A percentile compares a stretch with the other conserved stretches of the same genome.
Evolutionary conservation across 2,888 invertebrate species (phyloP).

Genomic region (Alitta virens): DNA sequence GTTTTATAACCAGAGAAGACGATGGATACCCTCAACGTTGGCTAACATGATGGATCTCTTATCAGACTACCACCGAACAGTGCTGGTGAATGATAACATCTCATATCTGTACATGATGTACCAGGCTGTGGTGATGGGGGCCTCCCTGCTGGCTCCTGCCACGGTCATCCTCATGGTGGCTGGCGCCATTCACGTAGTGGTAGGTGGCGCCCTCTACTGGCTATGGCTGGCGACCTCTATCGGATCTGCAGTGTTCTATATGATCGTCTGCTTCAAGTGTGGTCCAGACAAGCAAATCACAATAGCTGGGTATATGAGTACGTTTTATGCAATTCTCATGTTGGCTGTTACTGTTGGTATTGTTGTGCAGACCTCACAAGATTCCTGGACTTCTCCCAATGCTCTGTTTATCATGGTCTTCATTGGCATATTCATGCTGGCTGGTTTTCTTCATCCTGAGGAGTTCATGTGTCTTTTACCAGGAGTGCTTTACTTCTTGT

Average conservation of each 20-base stretch:
- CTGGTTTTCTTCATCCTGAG: slow-evolving; percentile 44
- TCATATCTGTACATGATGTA: slow-evolving; percentile 44
- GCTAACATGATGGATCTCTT: slow-evolving; percentile 94
- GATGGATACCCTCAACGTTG: slow-evolving; percentile 98
- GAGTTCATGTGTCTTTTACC: slow-evolving; percentile 46
- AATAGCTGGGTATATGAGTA: slow-evolving; percentile 57
- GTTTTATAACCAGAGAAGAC: slow-evolving; percentile 94
- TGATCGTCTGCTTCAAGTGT: slow-evolving; percentile 40
- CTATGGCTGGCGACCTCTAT: slow-evolving; percentile 40
- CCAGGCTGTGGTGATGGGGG: slow-evolving; percentile 40
- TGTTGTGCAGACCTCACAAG: slow-evolving; percentile 32
- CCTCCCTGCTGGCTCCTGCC: slow-evolving; percentile 43
- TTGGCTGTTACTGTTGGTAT: slow-evolving; percentile 44
- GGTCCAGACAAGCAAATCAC: slow-evolving; percentile 40
- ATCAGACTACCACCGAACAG: slow-evolving; percentile 37
- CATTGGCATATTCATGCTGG: slow-evolving; percentile 39
- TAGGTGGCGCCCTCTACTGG: slow-evolving; percentile 34
- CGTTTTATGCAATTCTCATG: slow-evolving; percentile 68
- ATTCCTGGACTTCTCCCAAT: slow-evolving; percentile 45
- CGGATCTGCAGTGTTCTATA: slow-evolving; percentile 40
- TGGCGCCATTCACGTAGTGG: slow-evolving; percentile 45
- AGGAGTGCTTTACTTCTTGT: slow-evolving; percentile 47
- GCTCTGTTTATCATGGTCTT: slow-evolving; percentile 45
- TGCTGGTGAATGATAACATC: slow-evolving; percentile 42
- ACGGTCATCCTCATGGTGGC: slow-evolving; percentile 53